Evolutionary conservation across 1,140 invertebrate species (phyloP).

Genomic region (Drosophila kanapiae): DNA sequence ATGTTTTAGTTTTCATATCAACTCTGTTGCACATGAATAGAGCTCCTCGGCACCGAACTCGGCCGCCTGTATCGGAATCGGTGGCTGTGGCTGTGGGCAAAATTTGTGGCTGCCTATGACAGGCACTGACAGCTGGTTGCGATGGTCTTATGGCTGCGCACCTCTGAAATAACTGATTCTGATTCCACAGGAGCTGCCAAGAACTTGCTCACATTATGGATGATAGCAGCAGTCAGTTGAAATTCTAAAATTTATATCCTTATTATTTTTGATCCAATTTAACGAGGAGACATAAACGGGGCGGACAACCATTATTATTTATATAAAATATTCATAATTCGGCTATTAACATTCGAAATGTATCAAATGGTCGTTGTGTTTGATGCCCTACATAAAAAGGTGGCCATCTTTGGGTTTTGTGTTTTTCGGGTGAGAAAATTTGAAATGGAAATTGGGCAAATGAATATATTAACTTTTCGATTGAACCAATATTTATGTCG

Average conservation of each 20-base stretch:
- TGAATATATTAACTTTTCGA: conserved; percentile 43
- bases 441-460: conserved; percentile 17
- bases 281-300: conserved; percentile 28
- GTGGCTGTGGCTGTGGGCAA: conserved; percentile 5
- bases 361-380: conserved; percentile 42
- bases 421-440: background rate
- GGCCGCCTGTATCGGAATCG: conserved; percentile 7
- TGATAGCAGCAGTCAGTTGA: background rate
- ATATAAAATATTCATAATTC: conserved; percentile 80
- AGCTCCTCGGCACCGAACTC: conserved; percentile 7
- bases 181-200: conserved; percentile 23
- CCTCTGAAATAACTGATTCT: conserved; percentile 47
- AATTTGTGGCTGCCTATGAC: conserved; percentile 48
- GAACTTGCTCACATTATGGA: background rate
- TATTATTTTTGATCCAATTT: conserved; percentile 55
- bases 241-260: conserved; percentile 29
- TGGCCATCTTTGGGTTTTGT: background rate
- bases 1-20: conserved; percentile 81
- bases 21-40: conserved; percentile 74
- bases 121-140: conserved; percentile 49
- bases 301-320: conserved; percentile 38
- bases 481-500: conserved; percentile 10
- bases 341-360: conserved; percentile 65
- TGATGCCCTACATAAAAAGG: conserved; percentile 42
- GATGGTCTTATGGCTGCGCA: conserved; percentile 52